These are phyloP conservation scores for Agrochola macilenta DNA, from an alignment of 2,888 invertebrate genomes.

Conservation along the genomic window DNA sequence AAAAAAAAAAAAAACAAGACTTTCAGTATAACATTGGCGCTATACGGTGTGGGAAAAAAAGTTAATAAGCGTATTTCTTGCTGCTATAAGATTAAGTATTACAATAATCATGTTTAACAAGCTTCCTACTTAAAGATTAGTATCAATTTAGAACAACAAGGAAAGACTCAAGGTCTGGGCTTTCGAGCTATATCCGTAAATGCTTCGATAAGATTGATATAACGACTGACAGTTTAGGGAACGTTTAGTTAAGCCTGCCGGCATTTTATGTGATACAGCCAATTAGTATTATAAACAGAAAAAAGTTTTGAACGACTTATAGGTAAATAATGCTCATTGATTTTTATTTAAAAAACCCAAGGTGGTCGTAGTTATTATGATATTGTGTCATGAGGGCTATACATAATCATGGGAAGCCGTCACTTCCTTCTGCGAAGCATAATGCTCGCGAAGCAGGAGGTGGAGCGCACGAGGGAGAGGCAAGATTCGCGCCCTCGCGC, in stretches of 20 bases:
- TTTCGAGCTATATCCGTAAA: conserved; percentile 66
- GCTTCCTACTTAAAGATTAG: conserved; percentile 72
- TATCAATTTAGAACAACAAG: conserved; percentile 69
- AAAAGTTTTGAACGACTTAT: not conserved
- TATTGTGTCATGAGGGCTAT: no score
- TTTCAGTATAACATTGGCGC: not conserved
- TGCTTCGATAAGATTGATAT: conserved; percentile 57
- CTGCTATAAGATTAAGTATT: conserved; percentile 28
- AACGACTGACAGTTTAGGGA: conserved; percentile 40
- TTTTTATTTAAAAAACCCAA: not conserved
- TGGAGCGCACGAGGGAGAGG: no score
- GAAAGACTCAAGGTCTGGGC: conserved; percentile 68
- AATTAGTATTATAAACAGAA: not conserved
- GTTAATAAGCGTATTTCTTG: conserved; percentile 6
- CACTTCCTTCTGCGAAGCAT: no score
- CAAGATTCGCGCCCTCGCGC: no score
- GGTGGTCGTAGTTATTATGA: not conserved
- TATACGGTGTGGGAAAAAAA: conserved; percentile 6
- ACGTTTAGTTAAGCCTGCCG: conserved; percentile 34
- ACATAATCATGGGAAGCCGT: no score
- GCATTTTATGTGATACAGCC: not conserved
- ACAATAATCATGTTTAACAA: conserved; percentile 60
- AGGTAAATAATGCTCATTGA: not conserved
- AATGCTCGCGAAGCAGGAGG: no score
- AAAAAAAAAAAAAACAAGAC: not conserved